Conservation (phyloP, 2,797 vertebrate species). For the Ispidina picta region DNA sequence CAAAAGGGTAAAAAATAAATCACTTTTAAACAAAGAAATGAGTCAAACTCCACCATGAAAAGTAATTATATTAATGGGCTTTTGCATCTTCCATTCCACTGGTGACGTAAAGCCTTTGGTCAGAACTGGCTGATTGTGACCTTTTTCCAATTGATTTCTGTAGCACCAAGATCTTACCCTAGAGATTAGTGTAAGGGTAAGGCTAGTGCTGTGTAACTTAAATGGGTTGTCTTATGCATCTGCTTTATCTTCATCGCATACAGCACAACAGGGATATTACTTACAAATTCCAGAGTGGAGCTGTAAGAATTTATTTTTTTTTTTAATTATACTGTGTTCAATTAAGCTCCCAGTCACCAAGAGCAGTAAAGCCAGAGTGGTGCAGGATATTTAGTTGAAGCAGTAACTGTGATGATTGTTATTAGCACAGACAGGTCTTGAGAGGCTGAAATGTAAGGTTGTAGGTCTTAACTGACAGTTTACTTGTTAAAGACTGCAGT, state of each 20-base stretch:
- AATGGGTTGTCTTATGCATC: background rate
- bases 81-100: background rate
- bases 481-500: background rate
- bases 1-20: background rate
- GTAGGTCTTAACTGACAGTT: background rate
- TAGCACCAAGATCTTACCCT: background rate
- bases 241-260: background rate
- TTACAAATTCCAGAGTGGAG: background rate
- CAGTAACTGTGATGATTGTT: background rate
- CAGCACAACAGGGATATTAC: background rate
- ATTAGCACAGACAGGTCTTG: background rate
- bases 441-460: background rate
- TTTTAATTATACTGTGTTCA: background rate
- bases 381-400: background rate
- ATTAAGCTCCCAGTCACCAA: background rate
- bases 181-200: background rate
- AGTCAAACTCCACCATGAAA: background rate
- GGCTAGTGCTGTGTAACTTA: background rate
- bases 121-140: background rate
- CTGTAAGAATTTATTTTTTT: background rate
- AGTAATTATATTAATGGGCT: background rate
- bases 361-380: background rate
- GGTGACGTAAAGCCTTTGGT: background rate
- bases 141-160: background rate
- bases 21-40: background rate